A percentile compares a stretch with the other conserved stretches of the same genome.
Conservation (phyloP, 2,888 invertebrate genomes). For the Arctia plantaginis region DNA sequence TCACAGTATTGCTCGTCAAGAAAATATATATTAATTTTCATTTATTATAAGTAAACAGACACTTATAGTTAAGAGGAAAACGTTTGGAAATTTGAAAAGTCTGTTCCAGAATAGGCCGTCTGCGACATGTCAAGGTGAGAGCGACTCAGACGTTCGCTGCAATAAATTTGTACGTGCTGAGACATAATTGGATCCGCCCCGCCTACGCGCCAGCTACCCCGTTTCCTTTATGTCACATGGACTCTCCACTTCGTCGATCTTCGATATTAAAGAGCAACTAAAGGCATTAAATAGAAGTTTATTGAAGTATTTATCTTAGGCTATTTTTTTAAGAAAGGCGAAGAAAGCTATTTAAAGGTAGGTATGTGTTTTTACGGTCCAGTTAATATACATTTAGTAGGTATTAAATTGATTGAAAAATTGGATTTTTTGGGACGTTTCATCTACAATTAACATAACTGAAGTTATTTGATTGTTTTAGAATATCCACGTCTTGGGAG, state of each 20-base stretch:
- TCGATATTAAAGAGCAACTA: slow-evolving; percentile 18
- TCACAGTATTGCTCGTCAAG: slow-evolving; percentile 12
- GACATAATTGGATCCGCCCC: slow-evolving; percentile 78
- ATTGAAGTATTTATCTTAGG: neutral
- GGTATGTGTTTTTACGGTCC: neutral
- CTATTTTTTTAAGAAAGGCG: neutral
- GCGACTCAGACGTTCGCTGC: slow-evolving; percentile 58
- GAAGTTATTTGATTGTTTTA: neutral
- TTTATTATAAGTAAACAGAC: slow-evolving; percentile 3
- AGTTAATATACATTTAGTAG: neutral
- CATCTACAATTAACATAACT: neutral
- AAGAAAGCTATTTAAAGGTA: neutral
- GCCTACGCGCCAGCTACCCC: slow-evolving; percentile 65
- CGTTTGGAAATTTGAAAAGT: slow-evolving; percentile 61
- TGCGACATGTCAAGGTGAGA: slow-evolving; percentile 65
- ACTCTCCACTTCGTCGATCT: slow-evolving; percentile 39
- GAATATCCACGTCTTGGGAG: neutral
- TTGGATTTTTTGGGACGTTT: neutral
- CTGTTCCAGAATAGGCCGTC: slow-evolving; percentile 57
- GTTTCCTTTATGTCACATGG: slow-evolving; percentile 50
- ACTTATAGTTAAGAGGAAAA: slow-evolving; percentile 42
- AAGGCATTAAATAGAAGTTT: neutral
- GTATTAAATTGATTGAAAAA: neutral
- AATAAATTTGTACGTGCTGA: slow-evolving; percentile 76
- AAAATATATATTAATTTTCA: slow-evolving; percentile 11